phyloP scores from a whole-genome alignment of 2,113 vertebrate genomes.

The Neodontobutis hainanensis region DNA sequence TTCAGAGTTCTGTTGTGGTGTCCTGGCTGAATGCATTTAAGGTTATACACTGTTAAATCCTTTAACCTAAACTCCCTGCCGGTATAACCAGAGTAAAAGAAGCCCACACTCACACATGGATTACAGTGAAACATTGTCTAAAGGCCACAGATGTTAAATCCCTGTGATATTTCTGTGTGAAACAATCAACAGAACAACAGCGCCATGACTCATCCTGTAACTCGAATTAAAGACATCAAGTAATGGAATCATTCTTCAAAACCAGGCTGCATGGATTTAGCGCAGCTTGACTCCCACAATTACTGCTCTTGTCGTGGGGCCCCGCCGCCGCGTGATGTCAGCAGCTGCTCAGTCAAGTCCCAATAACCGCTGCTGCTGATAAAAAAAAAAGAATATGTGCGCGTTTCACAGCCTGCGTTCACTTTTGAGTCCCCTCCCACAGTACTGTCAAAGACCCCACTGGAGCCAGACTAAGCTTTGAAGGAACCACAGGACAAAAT shows the following conservation, averaged over 20 bases:
- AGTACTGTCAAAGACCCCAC: not conserved
- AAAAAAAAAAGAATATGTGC: slow-evolving; percentile 23
- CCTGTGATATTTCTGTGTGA: slow-evolving; percentile 43
- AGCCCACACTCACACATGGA: slow-evolving; percentile 21
- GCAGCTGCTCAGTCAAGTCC: slow-evolving; percentile 27
- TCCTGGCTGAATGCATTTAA: no score
- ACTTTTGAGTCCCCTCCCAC: not conserved
- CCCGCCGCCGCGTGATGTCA: slow-evolving; percentile 19
- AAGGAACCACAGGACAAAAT: slow-evolving; percentile 12
- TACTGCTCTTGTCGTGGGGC: slow-evolving; percentile 32
- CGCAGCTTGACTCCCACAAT: slow-evolving; percentile 44
- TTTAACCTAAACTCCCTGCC: not conserved
- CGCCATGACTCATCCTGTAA: slow-evolving; percentile 53
- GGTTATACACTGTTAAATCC: no score
- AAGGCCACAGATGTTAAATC: slow-evolving; percentile 41
- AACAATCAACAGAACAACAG: slow-evolving; percentile 52
- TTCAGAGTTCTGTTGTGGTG: no score
- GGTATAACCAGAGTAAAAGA: not conserved
- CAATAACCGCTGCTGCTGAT: slow-evolving; percentile 1
- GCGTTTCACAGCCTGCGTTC: slow-evolving; percentile 10
- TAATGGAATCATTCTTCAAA: slow-evolving; percentile 55
- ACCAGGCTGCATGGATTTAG: slow-evolving; percentile 49
- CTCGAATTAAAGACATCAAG: slow-evolving; percentile 29
- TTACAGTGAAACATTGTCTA: slow-evolving; percentile 34
- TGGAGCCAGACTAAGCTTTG: slow-evolving; percentile 9